These are phyloP conservation scores for Apamea epomidion DNA, from an alignment of 2,888 invertebrate genomes.

Conservation along the genomic window DNA sequence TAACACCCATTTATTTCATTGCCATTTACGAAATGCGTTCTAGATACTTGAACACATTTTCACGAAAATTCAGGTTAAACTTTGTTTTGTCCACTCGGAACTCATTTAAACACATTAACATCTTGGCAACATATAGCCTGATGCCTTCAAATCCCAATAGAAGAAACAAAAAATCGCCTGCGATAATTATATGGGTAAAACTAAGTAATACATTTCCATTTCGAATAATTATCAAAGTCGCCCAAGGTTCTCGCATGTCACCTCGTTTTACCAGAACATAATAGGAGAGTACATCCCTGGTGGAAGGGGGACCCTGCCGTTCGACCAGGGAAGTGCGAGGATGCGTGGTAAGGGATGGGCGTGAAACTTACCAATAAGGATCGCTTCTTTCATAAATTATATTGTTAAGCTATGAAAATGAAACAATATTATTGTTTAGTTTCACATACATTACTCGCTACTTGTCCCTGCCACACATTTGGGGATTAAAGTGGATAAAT, in stretches of 20 bases:
- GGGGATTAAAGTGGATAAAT: too few relatives aligned
- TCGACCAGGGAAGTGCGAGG: background rate
- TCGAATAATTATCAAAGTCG: background rate
- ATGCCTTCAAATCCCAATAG: background rate
- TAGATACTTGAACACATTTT: background rate
- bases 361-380: background rate
- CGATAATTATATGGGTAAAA: background rate
- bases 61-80: background rate
- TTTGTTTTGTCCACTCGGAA: background rate
- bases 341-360: background rate
- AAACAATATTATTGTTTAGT: background rate
- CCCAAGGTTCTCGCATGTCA: background rate
- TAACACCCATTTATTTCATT: background rate
- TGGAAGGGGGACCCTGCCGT: background rate
- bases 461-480: background rate
- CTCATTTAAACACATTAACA: background rate
- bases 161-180: background rate
- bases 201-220: background rate
- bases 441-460: background rate
- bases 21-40: background rate
- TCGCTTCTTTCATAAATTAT: background rate
- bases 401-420: background rate
- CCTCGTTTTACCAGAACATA: background rate
- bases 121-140: background rate
- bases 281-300: constrained; percentile 3